phyloP scores from a whole-genome alignment of 1,140 invertebrate species.

The Lepidostoma basale region DNA sequence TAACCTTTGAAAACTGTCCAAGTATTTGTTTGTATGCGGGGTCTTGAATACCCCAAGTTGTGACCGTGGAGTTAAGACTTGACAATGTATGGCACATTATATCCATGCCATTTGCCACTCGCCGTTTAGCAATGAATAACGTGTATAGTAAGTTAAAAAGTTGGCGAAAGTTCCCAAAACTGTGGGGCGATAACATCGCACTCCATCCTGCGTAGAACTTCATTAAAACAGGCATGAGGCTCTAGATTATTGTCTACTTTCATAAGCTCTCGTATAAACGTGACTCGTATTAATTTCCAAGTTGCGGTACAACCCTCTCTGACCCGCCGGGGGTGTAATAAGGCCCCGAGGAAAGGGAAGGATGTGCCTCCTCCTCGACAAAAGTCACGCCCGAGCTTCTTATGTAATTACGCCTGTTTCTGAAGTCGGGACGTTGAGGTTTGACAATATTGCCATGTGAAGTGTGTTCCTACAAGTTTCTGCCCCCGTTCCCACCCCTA shows the following conservation, averaged over 20 bases:
- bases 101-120: no score
- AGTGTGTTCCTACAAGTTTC: no score
- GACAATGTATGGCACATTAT: no score
- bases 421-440: neutral
- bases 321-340: neutral
- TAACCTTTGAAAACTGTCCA: no score
- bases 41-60: no score
- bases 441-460: conserved; percentile 5
- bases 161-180: no score
- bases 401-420: conserved; percentile 14
- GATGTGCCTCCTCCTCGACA: neutral
- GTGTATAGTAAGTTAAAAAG: no score
- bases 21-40: no score
- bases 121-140: neutral
- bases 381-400: conserved; percentile 11
- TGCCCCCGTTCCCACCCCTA: no score
- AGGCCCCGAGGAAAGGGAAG: neutral
- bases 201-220: conserved; percentile 14
- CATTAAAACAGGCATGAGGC: conserved; percentile 11
- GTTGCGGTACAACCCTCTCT: neutral
- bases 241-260: conserved; percentile 24
- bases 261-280: conserved; percentile 14
- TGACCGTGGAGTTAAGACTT: no score
- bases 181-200: conserved; percentile 2
- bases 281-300: conserved; percentile 18